Percentiles rank a stretch among this genome's conserved stretches.
phyloP scores from a whole-genome alignment of 2,797 vertebrate genomes.

The Platalea minor region DNA sequence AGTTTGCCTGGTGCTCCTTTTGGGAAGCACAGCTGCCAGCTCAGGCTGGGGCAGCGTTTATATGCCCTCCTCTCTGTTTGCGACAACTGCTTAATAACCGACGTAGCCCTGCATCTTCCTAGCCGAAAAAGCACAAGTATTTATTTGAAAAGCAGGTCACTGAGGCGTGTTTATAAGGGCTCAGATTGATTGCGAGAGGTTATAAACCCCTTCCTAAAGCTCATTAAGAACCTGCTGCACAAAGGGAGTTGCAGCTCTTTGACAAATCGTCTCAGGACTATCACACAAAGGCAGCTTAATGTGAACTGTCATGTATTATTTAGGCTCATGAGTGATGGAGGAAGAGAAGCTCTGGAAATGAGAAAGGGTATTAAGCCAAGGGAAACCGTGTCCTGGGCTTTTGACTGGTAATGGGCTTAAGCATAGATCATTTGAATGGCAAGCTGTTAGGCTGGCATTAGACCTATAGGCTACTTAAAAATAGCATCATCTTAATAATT shows the following conservation, averaged over 20 bases:
- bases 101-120: neutral
- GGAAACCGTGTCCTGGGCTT: neutral
- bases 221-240: constrained; percentile 7
- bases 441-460: neutral
- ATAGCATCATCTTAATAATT: neutral
- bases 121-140: neutral
- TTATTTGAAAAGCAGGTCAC: constrained; percentile 8
- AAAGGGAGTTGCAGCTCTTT: neutral
- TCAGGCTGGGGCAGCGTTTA: neutral
- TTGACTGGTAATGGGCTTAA: neutral
- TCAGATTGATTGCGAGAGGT: constrained; percentile 34
- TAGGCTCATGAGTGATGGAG: neutral
- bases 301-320: neutral
- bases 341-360: neutral
- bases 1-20: neutral
- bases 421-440: neutral
- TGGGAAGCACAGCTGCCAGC: neutral
- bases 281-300: neutral
- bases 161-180: neutral
- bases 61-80: neutral
- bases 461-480: neutral
- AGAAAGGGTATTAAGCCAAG: neutral
- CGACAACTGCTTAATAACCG: neutral
- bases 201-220: neutral
- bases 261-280: constrained; percentile 2